Evolutionary conservation across 2,797 vertebrate genomes (phyloP), one percentile per base, ranked within the genome.

Genomic region (Anolis apletophallus): DNA sequence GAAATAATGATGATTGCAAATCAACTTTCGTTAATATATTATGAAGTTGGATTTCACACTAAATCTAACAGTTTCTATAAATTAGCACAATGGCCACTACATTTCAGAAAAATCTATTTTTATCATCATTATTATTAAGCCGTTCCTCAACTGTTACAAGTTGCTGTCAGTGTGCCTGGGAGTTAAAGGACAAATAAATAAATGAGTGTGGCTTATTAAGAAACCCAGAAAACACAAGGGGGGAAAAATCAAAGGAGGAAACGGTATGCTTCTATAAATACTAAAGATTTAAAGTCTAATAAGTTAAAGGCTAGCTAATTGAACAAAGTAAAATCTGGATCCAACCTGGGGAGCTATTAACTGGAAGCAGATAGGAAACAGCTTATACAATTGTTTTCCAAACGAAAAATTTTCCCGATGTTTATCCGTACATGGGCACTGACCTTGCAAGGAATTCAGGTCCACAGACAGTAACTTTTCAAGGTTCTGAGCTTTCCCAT

Each of bases 1-100:
- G 69, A 72, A 91, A 87, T 84, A 94, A 92, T 76, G 2, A 81
- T 87, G 90, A 13, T 3, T 73, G 73, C 91, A 88, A 91, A 57
- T 81, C 64, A 34, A 69, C 71, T 21, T 57, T 89, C 40, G 64
- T 84, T 91, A 91, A 89, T 91, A 92, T 92, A 0, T 71, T 59
- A 79, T 76, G 5, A 67, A 61, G n/a, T 17, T 72, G 84, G 3
- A 6, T 90, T 81, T 85, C 32, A 74, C 16, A 29, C 11, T 23
- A 74, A 52, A 80, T 81, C 29, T 87, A 68, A 36, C n/a, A 78
- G 73, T 3, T 88, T 88, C 87, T 81, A 86, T 81, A 90, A 88
- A 32, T 64, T 21, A 79, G 67, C 5, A 79, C 23, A 75, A 67
- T 75, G 52, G 5, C 71, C 87, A 16, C 61, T 5, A 85, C 34